Evolutionary conservation across 2,113 vertebrate genomes (phyloP), one percentile per base, ranked within the genome.

Genomic region (Guaruba guarouba): DNA sequence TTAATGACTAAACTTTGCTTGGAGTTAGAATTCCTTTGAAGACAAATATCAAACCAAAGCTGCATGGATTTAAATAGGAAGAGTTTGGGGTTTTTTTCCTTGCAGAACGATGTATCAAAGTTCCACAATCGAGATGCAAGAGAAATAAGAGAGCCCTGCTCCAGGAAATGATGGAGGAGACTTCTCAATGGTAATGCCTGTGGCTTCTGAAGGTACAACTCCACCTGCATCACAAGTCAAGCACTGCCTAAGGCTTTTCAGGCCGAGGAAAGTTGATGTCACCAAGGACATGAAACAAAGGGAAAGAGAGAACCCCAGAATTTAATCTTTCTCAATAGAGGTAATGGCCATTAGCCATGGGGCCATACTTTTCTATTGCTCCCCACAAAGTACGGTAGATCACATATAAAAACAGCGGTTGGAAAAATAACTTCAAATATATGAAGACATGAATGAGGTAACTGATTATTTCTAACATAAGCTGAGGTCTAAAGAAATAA

Each of bases 91-190:
- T 6, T 63, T 62, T 62, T 29, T 33, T 77, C n/a, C 37, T 51
- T 82, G 70, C 16, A 76, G 76, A 85, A 54, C n/a, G 7, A 68
- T 18, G 29, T 10, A 63, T 5, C 17, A 28, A 46, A 48, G 11
- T 59, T 75, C n/a, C 80, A 49, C 15, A 87, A 59, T 44, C 17
- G 54, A 79, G 43, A 55, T 31, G 14, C 24, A 78, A 27, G 7
- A 84, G 29, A n/a, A 84, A 51, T 25, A 67, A 37, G 18, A 81
- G 3, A 46, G 63, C 11, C 29, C 17, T 73, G 49, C 15, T 66
- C 29, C n/a, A 11, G n/a, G 5, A 13, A 78, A 75, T 0, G 2
- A 66, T 7, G 11, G 29, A 64, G 15, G 3, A 54, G 31, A n/a
- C 13, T 39, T 37, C 1, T 5, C 29, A 31, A 6, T 24, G 27